Percentiles rank a stretch among this genome's conserved stretches.
Conservation (phyloP, 2,797 vertebrate genomes). For the Decapterus maruadsi region DNA sequence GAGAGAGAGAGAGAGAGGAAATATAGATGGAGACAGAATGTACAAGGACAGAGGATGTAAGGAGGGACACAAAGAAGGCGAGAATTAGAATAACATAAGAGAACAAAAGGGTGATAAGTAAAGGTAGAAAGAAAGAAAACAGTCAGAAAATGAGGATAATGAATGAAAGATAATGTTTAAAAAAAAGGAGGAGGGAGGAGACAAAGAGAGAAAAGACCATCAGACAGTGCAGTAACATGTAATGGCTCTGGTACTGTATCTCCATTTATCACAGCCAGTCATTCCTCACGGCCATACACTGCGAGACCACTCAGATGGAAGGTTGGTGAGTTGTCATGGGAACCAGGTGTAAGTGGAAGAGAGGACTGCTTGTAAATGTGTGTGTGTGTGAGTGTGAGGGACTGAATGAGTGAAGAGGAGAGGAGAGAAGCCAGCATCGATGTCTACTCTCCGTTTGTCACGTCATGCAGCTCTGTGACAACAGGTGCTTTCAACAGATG, state of each 20-base stretch:
- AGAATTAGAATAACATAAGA: slow-evolving; percentile 82
- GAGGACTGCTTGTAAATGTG: slow-evolving; percentile 27
- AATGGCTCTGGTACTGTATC: slow-evolving; percentile 56
- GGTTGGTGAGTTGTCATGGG: slow-evolving; percentile 73
- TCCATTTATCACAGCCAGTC: slow-evolving; percentile 69
- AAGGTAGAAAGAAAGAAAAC: slow-evolving; percentile 11
- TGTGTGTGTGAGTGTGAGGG: slow-evolving; percentile 15
- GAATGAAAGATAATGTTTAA: slow-evolving; percentile 5
- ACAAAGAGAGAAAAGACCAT: slow-evolving; percentile 34
- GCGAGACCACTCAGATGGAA: slow-evolving; percentile 62
- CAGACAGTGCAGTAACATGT: slow-evolving; percentile 66
- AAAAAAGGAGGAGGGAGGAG: slow-evolving; percentile 8
- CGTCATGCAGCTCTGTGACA: slow-evolving; percentile 47
- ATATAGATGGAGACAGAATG: slow-evolving; percentile 35
- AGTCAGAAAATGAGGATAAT: slow-evolving; percentile 3
- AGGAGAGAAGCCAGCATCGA: slow-evolving; percentile 18
- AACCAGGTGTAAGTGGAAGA: slow-evolving; percentile 68
- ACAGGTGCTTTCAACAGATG: slow-evolving; percentile 52
- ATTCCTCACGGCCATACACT: slow-evolving; percentile 59
- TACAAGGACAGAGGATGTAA: slow-evolving; percentile 29
- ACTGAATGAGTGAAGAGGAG: slow-evolving; percentile 27
- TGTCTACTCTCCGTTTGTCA: slow-evolving; percentile 30
- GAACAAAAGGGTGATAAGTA: slow-evolving; percentile 23
- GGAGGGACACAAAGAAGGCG: slow-evolving; percentile 16
- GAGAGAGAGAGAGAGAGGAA: slow-evolving; percentile 67